These are phyloP conservation scores for Drosophila ironensis DNA, from an alignment of 1,140 invertebrate species.

Conservation along the genomic window DNA sequence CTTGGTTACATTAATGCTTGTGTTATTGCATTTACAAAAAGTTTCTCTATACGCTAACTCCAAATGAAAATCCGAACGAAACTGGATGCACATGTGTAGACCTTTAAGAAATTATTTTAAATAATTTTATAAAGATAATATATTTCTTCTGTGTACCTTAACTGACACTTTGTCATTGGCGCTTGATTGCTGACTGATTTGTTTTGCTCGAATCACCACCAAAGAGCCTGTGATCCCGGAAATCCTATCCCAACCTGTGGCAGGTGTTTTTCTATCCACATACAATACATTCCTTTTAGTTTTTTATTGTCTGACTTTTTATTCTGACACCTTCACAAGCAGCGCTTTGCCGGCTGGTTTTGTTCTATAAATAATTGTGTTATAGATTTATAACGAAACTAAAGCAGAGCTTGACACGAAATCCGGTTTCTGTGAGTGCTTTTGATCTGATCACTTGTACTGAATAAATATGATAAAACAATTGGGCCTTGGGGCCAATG, in stretches of 20 bases:
- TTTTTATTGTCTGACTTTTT: constrained; percentile 6
- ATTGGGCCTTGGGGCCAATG: too few species aligned
- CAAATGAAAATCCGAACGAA: too few species aligned
- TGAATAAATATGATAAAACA: constrained; percentile 18
- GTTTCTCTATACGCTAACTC: too few species aligned
- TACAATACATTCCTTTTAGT: constrained; percentile 27
- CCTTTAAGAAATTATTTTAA: too few species aligned
- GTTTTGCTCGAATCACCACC: constrained; percentile 29
- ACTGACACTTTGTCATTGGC: constrained; percentile 43
- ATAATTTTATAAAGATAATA: not conserved
- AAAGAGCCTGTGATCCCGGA: constrained; percentile 59
- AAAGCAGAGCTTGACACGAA: constrained; percentile 44
- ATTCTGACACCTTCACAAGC: constrained; percentile 8
- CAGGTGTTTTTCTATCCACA: constrained; percentile 49
- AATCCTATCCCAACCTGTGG: constrained; percentile 47
- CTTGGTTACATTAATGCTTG: too few species aligned
- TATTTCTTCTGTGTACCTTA: constrained; percentile 3
- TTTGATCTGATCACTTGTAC: constrained; percentile 39
- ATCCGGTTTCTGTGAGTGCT: constrained; percentile 60
- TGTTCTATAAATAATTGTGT: constrained; percentile 29
- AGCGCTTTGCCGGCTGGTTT: constrained; percentile 17
- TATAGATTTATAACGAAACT: constrained; percentile 39
- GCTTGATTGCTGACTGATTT: constrained; percentile 56
- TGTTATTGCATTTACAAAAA: too few species aligned
- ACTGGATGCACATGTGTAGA: too few species aligned